These are phyloP conservation scores for Pseudomugil tenellus DNA, from an alignment of 2,797 vertebrate species.

Conservation along the genomic window DNA sequence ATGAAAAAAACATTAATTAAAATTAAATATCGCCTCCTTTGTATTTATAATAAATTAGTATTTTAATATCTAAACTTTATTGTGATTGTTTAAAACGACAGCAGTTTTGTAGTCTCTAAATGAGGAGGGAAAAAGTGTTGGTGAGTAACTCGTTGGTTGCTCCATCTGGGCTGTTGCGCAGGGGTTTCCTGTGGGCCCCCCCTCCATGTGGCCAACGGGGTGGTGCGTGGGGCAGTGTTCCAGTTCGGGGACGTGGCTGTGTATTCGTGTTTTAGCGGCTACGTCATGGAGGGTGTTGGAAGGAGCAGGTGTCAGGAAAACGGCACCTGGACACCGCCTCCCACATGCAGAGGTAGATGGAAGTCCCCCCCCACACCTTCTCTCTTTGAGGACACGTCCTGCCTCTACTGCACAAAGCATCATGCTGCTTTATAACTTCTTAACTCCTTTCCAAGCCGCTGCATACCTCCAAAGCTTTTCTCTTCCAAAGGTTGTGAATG, in stretches of 20 bases:
- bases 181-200: conserved; percentile 95
- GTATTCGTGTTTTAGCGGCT: conserved; percentile 95
- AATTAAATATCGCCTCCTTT: neutral
- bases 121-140: conserved; percentile 2
- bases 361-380: conserved; percentile 13
- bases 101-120: neutral
- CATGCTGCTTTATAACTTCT: conserved; percentile 25
- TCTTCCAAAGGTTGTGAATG: conserved; percentile 6
- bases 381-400: conserved; percentile 42
- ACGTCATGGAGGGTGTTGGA: conserved; percentile 90
- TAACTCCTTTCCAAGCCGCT: conserved; percentile 19
- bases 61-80: neutral
- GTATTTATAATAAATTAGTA: no score
- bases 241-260: conserved; percentile 93
- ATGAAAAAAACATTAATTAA: neutral
- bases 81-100: neutral
- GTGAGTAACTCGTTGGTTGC: conserved; percentile 72
- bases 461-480: neutral
- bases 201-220: conserved; percentile 88
- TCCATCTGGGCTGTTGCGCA: conserved; percentile 81
- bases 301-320: conserved; percentile 94
- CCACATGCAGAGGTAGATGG: conserved; percentile 91
- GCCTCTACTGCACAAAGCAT: conserved; percentile 14
- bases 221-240: conserved; percentile 89
- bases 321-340: conserved; percentile 92